Evolutionary conservation across 2,113 vertebrate genomes (phyloP).

Genomic region (Sceloporus undulatus): DNA sequence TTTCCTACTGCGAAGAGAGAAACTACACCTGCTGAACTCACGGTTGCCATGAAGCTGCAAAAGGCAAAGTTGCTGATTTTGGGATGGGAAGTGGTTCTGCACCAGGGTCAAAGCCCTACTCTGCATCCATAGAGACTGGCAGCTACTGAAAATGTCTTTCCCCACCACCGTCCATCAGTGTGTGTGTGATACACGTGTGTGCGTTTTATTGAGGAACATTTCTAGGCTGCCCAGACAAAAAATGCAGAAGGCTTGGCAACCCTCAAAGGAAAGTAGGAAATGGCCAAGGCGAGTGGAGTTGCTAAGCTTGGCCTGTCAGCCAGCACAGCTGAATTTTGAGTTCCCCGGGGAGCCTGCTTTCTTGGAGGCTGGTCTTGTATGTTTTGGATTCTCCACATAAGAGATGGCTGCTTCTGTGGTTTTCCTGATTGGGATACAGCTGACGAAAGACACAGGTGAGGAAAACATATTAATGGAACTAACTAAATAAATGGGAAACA

Average conservation of each 20-base stretch:
- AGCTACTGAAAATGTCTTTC: not conserved
- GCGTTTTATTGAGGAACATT: constrained; percentile 7
- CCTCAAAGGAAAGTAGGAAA: not conserved
- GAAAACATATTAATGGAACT: constrained; percentile 19
- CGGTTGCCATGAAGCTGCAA: not conserved
- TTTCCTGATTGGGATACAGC: constrained; percentile 6
- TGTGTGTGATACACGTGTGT: not conserved
- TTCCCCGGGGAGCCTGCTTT: not conserved
- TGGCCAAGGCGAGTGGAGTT: not conserved
- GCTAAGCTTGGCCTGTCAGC: not conserved
- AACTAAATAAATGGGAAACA: constrained; percentile 5
- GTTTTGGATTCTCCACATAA: constrained; percentile 25
- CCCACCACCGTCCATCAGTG: too few species aligned
- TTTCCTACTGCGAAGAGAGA: not conserved
- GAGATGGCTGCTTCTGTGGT: constrained; percentile 7
- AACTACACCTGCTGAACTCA: not conserved
- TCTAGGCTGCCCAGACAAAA: not conserved
- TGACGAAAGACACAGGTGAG: constrained; percentile 27
- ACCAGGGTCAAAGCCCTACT: not conserved
- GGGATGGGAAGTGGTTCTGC: too few species aligned
- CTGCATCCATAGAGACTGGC: not conserved
- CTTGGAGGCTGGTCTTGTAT: constrained; percentile 6
- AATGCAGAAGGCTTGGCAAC: not conserved
- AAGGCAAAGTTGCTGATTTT: not conserved
- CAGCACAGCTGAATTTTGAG: not conserved